Evolutionary conservation across 2,888 invertebrate genomes (phyloP).

Genomic region (Dasypolia templi): DNA sequence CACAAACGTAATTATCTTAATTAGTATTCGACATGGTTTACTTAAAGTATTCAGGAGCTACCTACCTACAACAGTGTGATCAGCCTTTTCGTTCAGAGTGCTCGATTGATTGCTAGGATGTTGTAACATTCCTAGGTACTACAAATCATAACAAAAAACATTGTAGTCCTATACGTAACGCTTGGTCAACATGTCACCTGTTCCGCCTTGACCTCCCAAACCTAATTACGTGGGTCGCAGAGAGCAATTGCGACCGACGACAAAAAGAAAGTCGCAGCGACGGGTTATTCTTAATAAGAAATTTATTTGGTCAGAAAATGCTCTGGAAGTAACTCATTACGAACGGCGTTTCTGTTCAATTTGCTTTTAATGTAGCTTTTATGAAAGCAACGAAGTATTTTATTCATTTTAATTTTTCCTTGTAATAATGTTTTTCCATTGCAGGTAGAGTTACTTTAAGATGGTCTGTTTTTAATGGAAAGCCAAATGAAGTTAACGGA

Average conservation of each 20-base stretch:
- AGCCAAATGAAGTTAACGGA: conserved; percentile 24
- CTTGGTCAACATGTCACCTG: conserved; percentile 54
- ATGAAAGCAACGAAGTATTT: conserved; percentile 35
- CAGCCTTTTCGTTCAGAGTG: not conserved
- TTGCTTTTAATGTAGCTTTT: conserved; percentile 54
- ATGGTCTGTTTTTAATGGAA: conserved; percentile 28
- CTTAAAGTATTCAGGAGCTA: not conserved
- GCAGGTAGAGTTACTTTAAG: conserved; percentile 25
- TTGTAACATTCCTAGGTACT: not conserved
- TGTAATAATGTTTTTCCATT: conserved; percentile 18
- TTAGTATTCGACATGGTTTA: not conserved
- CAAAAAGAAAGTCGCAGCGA: conserved; percentile 56
- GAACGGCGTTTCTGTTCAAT: conserved; percentile 49
- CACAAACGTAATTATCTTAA: not conserved
- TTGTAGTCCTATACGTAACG: conserved; percentile 15
- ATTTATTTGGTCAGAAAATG: conserved; percentile 53
- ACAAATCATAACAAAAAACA: conserved; percentile 16
- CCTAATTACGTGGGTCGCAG: conserved; percentile 65
- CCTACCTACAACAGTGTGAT: not conserved
- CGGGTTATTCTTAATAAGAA: conserved; percentile 61
- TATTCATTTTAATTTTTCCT: conserved; percentile 20
- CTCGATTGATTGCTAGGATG: not conserved
- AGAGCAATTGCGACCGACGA: conserved; percentile 42
- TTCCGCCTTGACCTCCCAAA: conserved; percentile 58
- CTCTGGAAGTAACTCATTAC: conserved; percentile 51